Conservation (phyloP, 2,113 vertebrate genomes). For the Morone saxatilis region DNA sequence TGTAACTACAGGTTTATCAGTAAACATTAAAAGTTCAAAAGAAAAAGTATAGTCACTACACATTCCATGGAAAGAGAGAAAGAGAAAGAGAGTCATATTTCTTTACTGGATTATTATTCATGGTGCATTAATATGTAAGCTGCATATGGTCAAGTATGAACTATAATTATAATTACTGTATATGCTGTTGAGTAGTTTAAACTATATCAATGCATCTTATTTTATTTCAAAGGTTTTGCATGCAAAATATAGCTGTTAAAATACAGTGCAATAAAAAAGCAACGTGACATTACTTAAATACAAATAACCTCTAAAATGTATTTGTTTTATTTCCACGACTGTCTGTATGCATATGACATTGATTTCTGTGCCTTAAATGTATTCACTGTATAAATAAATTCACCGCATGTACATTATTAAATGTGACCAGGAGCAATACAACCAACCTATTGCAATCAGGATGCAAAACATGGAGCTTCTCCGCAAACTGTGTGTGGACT, state of each 20-base stretch:
- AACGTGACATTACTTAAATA: background rate
- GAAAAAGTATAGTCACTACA: background rate
- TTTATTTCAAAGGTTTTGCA: background rate
- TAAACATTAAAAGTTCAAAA: background rate
- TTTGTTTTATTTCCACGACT: background rate
- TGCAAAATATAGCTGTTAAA: background rate
- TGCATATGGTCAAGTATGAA: background rate
- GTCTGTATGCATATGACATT: background rate
- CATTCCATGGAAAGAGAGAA: background rate
- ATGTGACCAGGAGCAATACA: background rate
- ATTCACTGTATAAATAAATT: conserved; percentile 20
- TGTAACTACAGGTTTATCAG: background rate
- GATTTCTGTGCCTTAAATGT: background rate
- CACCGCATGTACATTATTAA: conserved; percentile 12
- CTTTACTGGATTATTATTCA: background rate
- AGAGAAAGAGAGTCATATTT: too few relatives aligned
- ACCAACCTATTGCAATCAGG: background rate
- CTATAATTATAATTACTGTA: background rate
- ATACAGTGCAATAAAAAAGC: background rate
- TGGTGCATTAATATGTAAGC: background rate
- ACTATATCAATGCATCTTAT: background rate
- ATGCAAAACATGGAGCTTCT: background rate
- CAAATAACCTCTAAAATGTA: background rate
- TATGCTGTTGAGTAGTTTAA: background rate
- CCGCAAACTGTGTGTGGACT: background rate